Conservation (phyloP, 2,113 vertebrate genomes). For the Rana temporaria region DNA sequence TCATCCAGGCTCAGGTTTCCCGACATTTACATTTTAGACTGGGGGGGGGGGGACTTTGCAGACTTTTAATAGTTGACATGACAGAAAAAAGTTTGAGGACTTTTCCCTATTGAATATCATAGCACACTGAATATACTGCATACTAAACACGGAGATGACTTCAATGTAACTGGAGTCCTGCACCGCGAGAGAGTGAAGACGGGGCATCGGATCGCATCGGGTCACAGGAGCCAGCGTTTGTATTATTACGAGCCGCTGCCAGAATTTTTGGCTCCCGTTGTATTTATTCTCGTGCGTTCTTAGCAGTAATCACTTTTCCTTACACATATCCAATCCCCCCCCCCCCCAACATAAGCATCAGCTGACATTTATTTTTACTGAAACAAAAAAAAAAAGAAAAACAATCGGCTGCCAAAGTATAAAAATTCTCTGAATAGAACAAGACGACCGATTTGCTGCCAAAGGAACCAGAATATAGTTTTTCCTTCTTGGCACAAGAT, state of each 20-base stretch:
- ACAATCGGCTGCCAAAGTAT: not conserved
- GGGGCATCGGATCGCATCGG: no score
- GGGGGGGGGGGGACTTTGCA: no score
- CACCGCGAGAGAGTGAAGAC: no score
- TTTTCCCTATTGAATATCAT: no score
- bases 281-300: slow-evolving; percentile 16
- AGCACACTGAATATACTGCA: no score
- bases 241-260: not conserved
- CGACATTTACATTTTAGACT: no score
- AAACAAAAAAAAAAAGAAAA: slow-evolving; percentile 4
- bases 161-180: no score
- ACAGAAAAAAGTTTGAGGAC: no score
- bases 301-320: slow-evolving; percentile 12
- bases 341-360: slow-evolving; percentile 5
- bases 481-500: not conserved
- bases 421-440: slow-evolving; percentile 21
- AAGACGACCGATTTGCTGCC: not conserved
- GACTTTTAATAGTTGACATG: no score
- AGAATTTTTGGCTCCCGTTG: not conserved
- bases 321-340: not conserved
- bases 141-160: no score
- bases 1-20: no score
- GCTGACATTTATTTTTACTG: slow-evolving; percentile 36
- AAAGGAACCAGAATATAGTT: slow-evolving; percentile 29
- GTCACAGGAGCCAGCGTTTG: no score